phyloP scores from a whole-genome alignment of 2,113 vertebrate genomes.

The Paralichthys olivaceus region DNA sequence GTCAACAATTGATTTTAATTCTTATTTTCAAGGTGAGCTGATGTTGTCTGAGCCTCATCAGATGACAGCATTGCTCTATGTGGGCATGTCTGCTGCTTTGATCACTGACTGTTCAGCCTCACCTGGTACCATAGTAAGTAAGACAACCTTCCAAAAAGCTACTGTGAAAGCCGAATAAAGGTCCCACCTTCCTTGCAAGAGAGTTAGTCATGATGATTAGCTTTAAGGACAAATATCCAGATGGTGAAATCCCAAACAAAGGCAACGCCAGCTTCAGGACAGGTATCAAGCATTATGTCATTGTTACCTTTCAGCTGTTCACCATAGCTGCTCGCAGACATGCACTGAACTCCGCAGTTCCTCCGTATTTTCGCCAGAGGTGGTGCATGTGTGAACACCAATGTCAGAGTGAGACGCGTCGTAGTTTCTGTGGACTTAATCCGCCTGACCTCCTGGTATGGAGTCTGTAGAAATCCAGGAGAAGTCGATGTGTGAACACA shows the following conservation, averaged over 20 bases:
- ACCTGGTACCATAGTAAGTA: neutral
- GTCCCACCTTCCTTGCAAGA: neutral
- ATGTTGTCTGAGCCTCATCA: constrained; percentile 18
- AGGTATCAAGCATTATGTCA: neutral
- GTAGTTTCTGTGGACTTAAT: no score
- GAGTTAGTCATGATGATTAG: neutral
- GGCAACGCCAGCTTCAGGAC: neutral
- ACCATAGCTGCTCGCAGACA: no score
- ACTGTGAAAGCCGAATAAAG: neutral
- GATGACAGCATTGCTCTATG: neutral
- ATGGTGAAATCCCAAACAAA: neutral
- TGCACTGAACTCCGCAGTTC: no score
- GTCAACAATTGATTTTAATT: constrained; percentile 44
- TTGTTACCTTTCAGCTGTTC: neutral
- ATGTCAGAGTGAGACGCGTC: no score
- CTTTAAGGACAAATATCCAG: neutral
- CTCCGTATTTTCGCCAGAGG: no score
- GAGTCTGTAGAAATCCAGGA: no score
- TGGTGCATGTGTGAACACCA: no score
- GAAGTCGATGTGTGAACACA: no score
- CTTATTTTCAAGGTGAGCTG: constrained; percentile 15
- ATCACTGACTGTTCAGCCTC: neutral
- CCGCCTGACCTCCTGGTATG: no score
- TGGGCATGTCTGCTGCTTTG: no score
- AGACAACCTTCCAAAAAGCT: neutral